A percentile compares a stretch with the other conserved stretches of the same genome.
Evolutionary conservation across 2,797 vertebrate species (phyloP).

Genomic region (Alfaro cultratus): DNA sequence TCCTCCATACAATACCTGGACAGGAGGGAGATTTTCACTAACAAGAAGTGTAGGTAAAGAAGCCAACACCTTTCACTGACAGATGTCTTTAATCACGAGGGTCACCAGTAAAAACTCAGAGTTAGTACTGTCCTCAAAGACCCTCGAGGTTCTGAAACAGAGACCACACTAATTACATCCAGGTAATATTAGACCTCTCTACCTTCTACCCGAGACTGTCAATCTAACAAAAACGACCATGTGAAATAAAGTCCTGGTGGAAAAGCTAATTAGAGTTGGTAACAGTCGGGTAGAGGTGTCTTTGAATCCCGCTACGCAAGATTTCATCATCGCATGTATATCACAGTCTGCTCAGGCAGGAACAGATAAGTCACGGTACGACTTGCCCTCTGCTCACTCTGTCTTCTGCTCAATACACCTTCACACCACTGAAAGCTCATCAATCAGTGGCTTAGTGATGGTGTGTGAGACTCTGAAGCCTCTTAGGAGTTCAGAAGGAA

Average conservation of each 20-base stretch:
- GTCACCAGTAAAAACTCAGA: constrained; percentile 15
- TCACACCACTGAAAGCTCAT: constrained; percentile 30
- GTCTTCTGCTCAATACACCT: constrained; percentile 33
- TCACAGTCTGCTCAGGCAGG: constrained; percentile 24
- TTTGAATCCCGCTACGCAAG: constrained; percentile 49
- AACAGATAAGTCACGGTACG: constrained; percentile 36
- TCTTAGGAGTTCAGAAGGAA: background rate
- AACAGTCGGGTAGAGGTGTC: constrained; percentile 28
- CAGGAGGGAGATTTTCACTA: background rate
- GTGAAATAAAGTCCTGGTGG: constrained; percentile 45
- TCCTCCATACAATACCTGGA: background rate
- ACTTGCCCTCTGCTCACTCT: constrained; percentile 11
- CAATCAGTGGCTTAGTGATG: constrained; percentile 46
- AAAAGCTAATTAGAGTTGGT: constrained; percentile 57
- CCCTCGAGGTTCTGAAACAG: constrained; percentile 24
- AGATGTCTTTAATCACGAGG: constrained; percentile 2
- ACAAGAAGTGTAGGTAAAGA: background rate
- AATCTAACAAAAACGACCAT: constrained; percentile 51
- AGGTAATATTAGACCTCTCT: constrained; percentile 48
- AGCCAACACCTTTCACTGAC: background rate
- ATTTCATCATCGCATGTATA: constrained; percentile 56
- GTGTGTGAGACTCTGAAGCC: constrained; percentile 22
- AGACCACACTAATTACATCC: constrained; percentile 50
- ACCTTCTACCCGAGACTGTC: constrained; percentile 39
- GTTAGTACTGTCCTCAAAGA: constrained; percentile 28